Conservation (phyloP, 2,888 invertebrate species). For the Phaedon cochleariae region DNA sequence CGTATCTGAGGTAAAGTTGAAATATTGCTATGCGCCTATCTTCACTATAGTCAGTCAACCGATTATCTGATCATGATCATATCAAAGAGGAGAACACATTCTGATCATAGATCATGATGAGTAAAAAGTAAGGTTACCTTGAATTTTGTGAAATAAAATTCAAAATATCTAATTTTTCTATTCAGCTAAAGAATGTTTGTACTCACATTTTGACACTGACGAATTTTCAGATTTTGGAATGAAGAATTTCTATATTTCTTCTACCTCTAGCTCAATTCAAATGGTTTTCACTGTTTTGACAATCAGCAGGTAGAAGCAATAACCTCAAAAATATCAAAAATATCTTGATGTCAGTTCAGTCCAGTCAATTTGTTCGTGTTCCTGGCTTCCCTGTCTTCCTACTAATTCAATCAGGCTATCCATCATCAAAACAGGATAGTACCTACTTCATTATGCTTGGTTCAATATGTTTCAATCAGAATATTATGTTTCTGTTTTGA, state of each 20-base stretch:
- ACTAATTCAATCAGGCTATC: too few species aligned
- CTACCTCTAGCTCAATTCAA: too few species aligned
- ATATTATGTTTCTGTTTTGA: conserved; percentile 25
- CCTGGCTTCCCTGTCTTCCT: conserved; percentile 35
- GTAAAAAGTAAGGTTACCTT: conserved; percentile 31
- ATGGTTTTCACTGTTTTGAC: conserved; percentile 23
- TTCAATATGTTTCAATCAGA: too few species aligned
- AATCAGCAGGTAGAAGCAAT: conserved; percentile 31
- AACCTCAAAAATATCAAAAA: conserved; percentile 36
- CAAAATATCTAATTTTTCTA: not conserved
- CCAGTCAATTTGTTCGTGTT: conserved; percentile 12
- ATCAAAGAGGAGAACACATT: too few species aligned
- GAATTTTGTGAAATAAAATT: too few species aligned
- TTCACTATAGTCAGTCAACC: conserved; percentile 20
- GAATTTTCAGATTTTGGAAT: not conserved
- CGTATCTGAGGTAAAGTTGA: too few species aligned
- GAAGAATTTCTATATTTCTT: conserved; percentile 3
- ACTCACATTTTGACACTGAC: not conserved
- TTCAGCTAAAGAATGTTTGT: not conserved
- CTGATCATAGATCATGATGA: too few species aligned
- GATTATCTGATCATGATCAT: too few species aligned
- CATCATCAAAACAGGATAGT: too few species aligned
- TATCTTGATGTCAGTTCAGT: conserved; percentile 6
- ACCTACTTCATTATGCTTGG: too few species aligned
- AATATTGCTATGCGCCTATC: conserved; percentile 18